phyloP scores from a whole-genome alignment of 2,797 vertebrate species.

The Microctenopoma stevenorrisi region DNA sequence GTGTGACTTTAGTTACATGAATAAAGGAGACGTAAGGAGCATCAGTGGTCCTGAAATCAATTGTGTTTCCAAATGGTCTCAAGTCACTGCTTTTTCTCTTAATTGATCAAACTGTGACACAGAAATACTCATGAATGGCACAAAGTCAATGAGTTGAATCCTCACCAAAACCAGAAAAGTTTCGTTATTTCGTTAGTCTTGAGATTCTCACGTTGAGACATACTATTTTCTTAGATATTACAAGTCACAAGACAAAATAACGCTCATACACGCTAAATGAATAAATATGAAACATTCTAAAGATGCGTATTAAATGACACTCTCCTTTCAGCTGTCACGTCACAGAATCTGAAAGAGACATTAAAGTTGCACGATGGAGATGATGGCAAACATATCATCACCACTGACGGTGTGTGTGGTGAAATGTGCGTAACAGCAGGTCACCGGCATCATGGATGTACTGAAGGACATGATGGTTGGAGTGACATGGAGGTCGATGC shows the following conservation, averaged over 20 bases:
- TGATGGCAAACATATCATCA: conserved; percentile 13
- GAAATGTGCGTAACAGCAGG: conserved; percentile 42
- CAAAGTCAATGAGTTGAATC: conserved; percentile 24
- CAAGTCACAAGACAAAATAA: background rate
- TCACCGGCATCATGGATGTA: background rate
- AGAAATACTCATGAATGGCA: conserved; percentile 39
- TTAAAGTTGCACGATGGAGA: conserved; percentile 12
- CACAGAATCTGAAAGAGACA: background rate
- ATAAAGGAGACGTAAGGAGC: conserved; percentile 28
- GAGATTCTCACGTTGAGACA: background rate
- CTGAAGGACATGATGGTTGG: no score
- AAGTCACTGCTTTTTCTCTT: conserved; percentile 35
- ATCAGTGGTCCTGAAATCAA: conserved; percentile 41
- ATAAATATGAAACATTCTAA: conserved; percentile 14
- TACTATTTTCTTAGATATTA: background rate
- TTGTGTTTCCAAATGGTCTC: conserved; percentile 33
- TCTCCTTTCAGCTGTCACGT: conserved; percentile 9
- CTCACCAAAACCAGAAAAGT: background rate
- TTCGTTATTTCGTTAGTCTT: background rate
- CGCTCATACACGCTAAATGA: background rate
- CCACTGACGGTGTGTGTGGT: background rate
- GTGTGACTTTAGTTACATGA: conserved; percentile 19
- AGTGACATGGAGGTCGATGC: no score
- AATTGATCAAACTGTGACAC: conserved; percentile 43
- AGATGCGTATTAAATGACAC: background rate